phyloP scores from a whole-genome alignment of 2,797 vertebrate genomes.

The Labeo calbasu region DNA sequence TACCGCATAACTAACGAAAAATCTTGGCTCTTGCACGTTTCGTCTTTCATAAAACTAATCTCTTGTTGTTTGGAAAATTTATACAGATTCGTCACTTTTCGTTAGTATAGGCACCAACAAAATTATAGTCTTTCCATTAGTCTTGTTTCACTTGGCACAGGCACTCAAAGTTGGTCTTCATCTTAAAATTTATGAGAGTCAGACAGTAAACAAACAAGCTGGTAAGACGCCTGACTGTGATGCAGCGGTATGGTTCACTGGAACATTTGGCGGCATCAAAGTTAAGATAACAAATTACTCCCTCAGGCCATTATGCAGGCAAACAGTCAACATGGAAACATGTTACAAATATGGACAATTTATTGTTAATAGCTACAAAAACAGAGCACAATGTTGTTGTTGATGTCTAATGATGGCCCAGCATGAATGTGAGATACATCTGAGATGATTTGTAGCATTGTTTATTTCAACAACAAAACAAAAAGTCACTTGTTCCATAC shows the following conservation, averaged over 20 bases:
- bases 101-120: not conserved
- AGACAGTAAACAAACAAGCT: constrained; percentile 54
- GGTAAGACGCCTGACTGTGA: constrained; percentile 31
- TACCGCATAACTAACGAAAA: not conserved
- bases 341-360: not conserved
- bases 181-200: constrained; percentile 44
- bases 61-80: not conserved
- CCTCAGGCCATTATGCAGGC: not conserved
- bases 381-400: not conserved
- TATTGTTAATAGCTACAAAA: not conserved
- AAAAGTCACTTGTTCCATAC: not conserved
- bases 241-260: constrained; percentile 1
- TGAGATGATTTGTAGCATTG: not conserved
- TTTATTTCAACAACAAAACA: not conserved
- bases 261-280: constrained; percentile 17
- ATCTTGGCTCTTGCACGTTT: not conserved
- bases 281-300: constrained; percentile 34
- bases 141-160: constrained; percentile 66
- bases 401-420: not conserved
- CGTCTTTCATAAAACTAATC: not conserved
- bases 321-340: constrained; percentile 1
- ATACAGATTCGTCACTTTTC: not conserved
- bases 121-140: constrained; percentile 65
- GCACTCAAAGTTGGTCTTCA: not conserved
- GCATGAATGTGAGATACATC: not conserved